Evolutionary conservation across 1,140 invertebrate species (phyloP).

Genomic region (Drosophila truncata): DNA sequence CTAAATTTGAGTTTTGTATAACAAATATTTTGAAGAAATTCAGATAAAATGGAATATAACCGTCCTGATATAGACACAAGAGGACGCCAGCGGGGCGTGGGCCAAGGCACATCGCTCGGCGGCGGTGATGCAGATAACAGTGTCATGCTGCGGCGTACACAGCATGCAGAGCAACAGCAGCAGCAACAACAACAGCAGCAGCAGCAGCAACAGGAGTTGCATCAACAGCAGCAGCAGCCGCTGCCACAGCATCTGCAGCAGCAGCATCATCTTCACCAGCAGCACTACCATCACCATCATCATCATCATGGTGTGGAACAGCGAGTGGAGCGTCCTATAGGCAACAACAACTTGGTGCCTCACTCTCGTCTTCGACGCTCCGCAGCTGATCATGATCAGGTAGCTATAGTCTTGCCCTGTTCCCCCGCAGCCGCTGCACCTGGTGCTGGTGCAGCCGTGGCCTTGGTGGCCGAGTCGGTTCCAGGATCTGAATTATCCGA

Average conservation of each 20-base stretch:
- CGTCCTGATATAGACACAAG: background rate
- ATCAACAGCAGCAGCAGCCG: background rate
- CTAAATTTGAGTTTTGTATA: conserved; percentile 30
- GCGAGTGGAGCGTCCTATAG: background rate
- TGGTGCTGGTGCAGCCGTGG: fast-evolving
- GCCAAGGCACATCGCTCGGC: background rate
- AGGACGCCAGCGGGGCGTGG: too few species aligned
- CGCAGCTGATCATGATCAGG: background rate
- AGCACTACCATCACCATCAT: background rate
- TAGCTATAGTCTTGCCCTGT: background rate
- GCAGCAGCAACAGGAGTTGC: background rate
- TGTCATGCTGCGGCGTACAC: background rate
- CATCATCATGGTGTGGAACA: background rate
- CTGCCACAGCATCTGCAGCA: background rate
- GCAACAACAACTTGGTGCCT: background rate
- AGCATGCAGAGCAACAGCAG: background rate
- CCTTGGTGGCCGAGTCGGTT: background rate
- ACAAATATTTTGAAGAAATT: background rate
- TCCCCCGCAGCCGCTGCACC: background rate
- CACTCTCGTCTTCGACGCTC: background rate
- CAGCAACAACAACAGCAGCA: background rate
- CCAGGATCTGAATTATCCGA: background rate
- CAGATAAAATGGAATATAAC: conserved; percentile 14
- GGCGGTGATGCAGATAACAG: conserved; percentile 50
- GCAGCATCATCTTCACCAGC: background rate